Base-by-base conservation (phyloP, 1,140 invertebrate species). In the Adelges cooleyi region DNA sequence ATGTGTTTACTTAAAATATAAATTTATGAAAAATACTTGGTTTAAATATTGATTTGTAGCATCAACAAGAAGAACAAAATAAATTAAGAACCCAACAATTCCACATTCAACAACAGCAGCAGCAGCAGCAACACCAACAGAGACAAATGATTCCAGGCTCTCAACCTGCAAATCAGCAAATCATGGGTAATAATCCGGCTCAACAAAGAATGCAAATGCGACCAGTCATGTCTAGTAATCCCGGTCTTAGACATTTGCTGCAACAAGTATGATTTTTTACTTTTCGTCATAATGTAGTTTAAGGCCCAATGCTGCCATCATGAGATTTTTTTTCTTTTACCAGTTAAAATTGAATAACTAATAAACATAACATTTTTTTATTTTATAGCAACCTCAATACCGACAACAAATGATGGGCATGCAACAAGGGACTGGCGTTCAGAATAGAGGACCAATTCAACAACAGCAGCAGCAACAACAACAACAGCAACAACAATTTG, bases 171-270 rank as follows among this genome's bases (percentile, higher is more conserved):
- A 33, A 49, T 10, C 73, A 73, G 23, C 70, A 70, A 18, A 53
- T 69, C 38, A 77, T 76, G 67, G 73, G 75, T 68, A 70, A 73
- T n/a, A 75, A 75, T 66, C 15, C 23, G 22, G 23, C 56, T 11
- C 69, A 78, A 23, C 81, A 82, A 65, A 75, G 83, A 70, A 80
- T 86, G 74, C 56, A 59, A 59, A 82, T 84, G 74, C 76, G 82
- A 49, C 82, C 83, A 18, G 78, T 80, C 18, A 80, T 83, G 71
- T 42, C 66, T 15, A 68, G 77, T 0, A 84, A 81, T 68, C 79
- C 83, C n/a, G 83, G 83, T n/a, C 73, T 86, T 23, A 74, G 84
- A 23, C 82, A 85, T 74, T 74, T 86, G 20, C 75, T 86, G 3
- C 84, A 86, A 73, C 83, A 85, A 73, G 83, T 84, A 75, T 70